A percentile compares a stretch with the other conserved stretches of the same genome.
Conservation (phyloP, 2,888 invertebrate genomes). For the Eulithis testata region DNA sequence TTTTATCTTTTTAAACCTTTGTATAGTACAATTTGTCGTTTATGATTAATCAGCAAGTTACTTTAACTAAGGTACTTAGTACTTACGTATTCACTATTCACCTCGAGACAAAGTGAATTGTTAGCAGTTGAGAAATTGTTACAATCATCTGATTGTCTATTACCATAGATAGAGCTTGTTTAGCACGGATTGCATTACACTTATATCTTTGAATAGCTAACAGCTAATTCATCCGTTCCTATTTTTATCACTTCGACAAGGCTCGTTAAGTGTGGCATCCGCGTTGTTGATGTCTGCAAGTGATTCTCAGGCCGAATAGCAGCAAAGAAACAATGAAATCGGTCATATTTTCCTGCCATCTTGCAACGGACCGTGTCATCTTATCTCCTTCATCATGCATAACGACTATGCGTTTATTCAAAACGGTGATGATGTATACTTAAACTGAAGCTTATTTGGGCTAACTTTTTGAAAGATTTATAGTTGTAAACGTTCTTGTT, state of each 20-base stretch:
- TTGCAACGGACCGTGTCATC: slow-evolving; percentile 76
- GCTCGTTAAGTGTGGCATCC: slow-evolving; percentile 82
- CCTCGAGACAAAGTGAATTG: slow-evolving; percentile 18
- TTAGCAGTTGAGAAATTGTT: slow-evolving; percentile 36
- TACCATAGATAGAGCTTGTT: slow-evolving; percentile 49
- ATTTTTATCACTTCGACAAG: slow-evolving; percentile 82
- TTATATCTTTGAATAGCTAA: slow-evolving; percentile 76
- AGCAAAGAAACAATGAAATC: slow-evolving; percentile 81
- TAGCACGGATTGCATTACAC: slow-evolving; percentile 58
- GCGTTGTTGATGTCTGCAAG: slow-evolving; percentile 80
- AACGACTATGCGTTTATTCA: slow-evolving; percentile 75
- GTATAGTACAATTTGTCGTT: slow-evolving; percentile 13
- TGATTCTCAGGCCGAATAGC: slow-evolving; percentile 80
- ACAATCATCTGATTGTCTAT: slow-evolving; percentile 67
- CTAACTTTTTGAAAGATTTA: slow-evolving; percentile 69
- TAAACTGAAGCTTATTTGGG: slow-evolving; percentile 74
- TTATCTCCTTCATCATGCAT: slow-evolving; percentile 79
- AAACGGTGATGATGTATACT: slow-evolving; percentile 72
- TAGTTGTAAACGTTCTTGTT: slow-evolving; percentile 36
- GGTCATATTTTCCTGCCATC: slow-evolving; percentile 82
- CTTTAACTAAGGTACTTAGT: not conserved
- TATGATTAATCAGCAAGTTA: slow-evolving; percentile 16
- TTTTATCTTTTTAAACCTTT: slow-evolving; percentile 32
- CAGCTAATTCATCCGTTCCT: slow-evolving; percentile 79
- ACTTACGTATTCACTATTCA: slow-evolving; percentile 6